phyloP scores from a whole-genome alignment of 2,888 invertebrate genomes.

The Osedax fenrisi region DNA sequence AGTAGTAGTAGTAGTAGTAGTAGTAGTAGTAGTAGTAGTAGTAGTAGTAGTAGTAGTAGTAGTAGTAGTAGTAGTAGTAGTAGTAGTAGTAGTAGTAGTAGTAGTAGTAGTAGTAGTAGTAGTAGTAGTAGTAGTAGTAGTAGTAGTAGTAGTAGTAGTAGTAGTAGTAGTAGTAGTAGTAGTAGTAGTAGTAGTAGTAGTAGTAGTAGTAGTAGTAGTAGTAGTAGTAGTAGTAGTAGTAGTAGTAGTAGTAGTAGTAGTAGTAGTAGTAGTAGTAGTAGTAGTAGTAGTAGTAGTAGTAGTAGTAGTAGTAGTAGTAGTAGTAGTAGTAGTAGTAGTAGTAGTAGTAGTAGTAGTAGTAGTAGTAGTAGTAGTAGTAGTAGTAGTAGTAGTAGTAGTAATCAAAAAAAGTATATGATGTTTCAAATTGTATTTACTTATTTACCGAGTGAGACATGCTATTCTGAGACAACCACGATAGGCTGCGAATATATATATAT shows the following conservation, averaged over 20 bases:
- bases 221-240: conserved; percentile 15
- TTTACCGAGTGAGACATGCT: too few relatives aligned
- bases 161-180: conserved; percentile 26
- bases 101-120: too few relatives aligned
- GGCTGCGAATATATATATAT: too few relatives aligned
- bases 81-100: too few relatives aligned
- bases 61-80: too few relatives aligned
- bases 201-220: conserved; percentile 24
- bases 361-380: conserved; percentile 18
- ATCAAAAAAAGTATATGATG: too few relatives aligned
- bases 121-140: too few relatives aligned
- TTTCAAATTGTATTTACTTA: too few relatives aligned
- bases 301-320: background rate
- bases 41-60: too few relatives aligned
- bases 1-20: too few relatives aligned
- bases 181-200: conserved; percentile 24
- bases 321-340: conserved; percentile 26
- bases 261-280: conserved; percentile 23
- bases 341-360: conserved; percentile 19
- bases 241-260: conserved; percentile 6
- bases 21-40: too few relatives aligned
- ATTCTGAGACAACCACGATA: too few relatives aligned
- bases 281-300: conserved; percentile 4
- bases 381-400: conserved; percentile 20
- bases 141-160: conserved; percentile 8